Percentiles rank a stretch among this genome's conserved stretches.
phyloP scores from a whole-genome alignment of 37 sponge, comb jelly and placozoan genomes.

The Eunapius fragilis region DNA sequence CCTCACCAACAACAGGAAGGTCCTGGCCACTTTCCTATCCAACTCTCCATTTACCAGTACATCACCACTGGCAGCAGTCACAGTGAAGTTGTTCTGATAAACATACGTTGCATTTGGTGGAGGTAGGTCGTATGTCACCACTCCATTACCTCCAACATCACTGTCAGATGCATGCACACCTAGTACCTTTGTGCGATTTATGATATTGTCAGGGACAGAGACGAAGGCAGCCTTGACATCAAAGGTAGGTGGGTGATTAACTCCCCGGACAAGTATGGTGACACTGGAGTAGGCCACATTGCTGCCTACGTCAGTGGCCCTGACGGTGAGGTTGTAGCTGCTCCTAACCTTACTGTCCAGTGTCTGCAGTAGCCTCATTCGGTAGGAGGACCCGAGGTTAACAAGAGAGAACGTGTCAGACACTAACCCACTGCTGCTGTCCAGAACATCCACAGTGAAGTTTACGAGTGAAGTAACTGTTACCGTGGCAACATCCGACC shows the following conservation, averaged over 20 bases:
- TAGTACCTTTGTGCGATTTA: not conserved
- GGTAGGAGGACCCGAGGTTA: not conserved
- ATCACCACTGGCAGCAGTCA: not conserved
- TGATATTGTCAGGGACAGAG: not conserved
- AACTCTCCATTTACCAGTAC: not conserved
- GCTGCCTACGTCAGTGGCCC: not conserved
- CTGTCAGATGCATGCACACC: not conserved
- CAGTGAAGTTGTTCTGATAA: not conserved
- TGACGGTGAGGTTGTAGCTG: not conserved
- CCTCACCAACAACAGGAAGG: not conserved
- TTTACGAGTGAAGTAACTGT: not conserved
- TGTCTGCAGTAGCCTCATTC: not conserved
- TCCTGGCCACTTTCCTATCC: not conserved
- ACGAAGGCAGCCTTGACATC: not conserved
- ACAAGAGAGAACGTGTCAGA: not conserved
- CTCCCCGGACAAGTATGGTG: not conserved
- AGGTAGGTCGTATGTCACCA: not conserved
- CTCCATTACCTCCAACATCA: not conserved
- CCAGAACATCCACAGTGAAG: not conserved
- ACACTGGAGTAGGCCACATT: not conserved
- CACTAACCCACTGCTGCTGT: not conserved
- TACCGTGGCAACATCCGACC: not conserved
- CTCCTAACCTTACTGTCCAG: not conserved
- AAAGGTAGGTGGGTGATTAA: not conserved
- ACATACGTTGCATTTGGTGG: not conserved